Base-by-base conservation (phyloP, 2,113 vertebrate species). In the Suncus etruscus region DNA sequence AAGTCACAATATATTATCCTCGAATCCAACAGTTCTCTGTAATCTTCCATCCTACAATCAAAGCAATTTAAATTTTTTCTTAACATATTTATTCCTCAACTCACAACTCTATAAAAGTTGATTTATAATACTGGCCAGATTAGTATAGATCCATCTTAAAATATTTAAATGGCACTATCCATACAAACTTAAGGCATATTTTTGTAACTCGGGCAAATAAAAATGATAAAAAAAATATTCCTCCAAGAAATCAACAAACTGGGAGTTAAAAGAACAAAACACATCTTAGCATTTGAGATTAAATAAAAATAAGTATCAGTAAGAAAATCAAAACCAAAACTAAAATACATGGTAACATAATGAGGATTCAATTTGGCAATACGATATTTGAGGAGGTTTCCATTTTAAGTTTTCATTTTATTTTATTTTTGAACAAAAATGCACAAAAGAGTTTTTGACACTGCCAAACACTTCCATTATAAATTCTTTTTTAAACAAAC, bases 341-440 rank as follows among this genome's bases (percentile, higher is more conserved):
- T 87, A 50, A 86, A 83, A 81, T 39, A 1, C 24, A 84, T 14
- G 1, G 0, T 65, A 69, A 22, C 12, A 58, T 45, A 39, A 50
- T 39, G 11, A 92, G 22, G 7, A 47, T 66, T 82, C 72, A 86
- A 54, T 63, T 76, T 74, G 4, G 1, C 8, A 68, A 87, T 79
- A 68, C 54, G 45, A 73, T 31, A 24, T 83, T 47, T 14, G 63
- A 27, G 20, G 25, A 47, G 32, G 50, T 66, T 22, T 78, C 1
- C 58, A 61, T 61, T 61, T 20, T 61, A 61, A 22, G 18, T 18
- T 20, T 61, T 61, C 18, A 61, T 22, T 58, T 5, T 20, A 50
- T 51, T 87, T 81, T 16, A 79, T 76, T 65, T 93, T 88, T 15
- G 73, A 29, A 16, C 70, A 91, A 65, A 8, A 54, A 74, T 12